Percentiles rank a stretch among this genome's conserved stretches.
phyloP scores from a whole-genome alignment of 1,140 invertebrate genomes.

The Drosophila tsacasi region DNA sequence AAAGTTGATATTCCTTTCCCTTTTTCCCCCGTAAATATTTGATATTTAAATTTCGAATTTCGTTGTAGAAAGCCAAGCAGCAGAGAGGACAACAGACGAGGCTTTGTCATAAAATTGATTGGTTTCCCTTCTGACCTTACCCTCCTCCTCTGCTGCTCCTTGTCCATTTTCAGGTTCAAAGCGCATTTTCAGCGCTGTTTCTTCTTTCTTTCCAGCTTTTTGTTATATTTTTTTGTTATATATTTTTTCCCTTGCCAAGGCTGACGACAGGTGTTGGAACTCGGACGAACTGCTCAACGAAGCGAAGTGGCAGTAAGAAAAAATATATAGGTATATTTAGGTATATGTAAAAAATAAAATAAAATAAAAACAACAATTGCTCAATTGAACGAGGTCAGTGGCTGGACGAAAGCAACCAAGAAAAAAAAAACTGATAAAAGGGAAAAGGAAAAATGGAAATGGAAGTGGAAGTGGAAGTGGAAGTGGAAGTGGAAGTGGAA shows the following conservation, averaged over 20 bases:
- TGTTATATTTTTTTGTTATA: background rate
- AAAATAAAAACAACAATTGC: constrained; percentile 49
- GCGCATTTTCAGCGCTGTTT: constrained; percentile 41
- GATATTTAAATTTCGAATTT: constrained; percentile 68
- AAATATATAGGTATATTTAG: constrained; percentile 1
- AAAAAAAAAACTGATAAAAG: constrained; percentile 4
- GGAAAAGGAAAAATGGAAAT: constrained; percentile 21
- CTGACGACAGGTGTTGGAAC: constrained; percentile 45
- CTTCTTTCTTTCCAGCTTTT: background rate
- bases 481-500: constrained; percentile 13
- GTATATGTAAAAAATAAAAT: constrained; percentile 21
- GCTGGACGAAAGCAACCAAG: constrained; percentile 33
- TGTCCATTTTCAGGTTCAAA: constrained; percentile 56
- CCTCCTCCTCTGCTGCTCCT: background rate
- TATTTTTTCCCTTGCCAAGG: background rate
- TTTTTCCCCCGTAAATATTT: constrained; percentile 39
- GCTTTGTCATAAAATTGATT: constrained; percentile 74
- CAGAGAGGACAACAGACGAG: background rate
- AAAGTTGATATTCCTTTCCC: constrained; percentile 47
- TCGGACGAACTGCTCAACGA: constrained; percentile 35
- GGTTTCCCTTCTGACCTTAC: constrained; percentile 28
- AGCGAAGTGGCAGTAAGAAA: constrained; percentile 26
- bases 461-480: constrained; percentile 22
- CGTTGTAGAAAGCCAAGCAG: constrained; percentile 18
- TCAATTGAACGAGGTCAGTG: constrained; percentile 64